Evolutionary conservation across 2,797 vertebrate species (phyloP).

Genomic region (Smutsia temminckii): DNA sequence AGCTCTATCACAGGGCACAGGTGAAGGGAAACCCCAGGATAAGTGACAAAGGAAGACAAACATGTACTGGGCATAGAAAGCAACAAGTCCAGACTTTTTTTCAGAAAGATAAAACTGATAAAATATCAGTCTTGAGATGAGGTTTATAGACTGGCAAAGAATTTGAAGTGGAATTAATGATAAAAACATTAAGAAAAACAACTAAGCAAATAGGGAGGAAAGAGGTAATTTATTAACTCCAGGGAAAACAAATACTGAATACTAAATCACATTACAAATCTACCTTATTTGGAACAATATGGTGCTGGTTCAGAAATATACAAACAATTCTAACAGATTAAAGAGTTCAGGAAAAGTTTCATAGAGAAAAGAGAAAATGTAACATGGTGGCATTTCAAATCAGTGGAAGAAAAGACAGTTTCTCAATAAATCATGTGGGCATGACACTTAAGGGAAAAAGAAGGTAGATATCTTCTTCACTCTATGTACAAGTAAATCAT

Average conservation of each 20-base stretch:
- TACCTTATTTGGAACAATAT: background rate
- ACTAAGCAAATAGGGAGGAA: background rate
- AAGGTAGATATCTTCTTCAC: background rate
- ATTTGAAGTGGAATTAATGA: background rate
- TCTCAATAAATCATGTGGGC: background rate
- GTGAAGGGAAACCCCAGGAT: background rate
- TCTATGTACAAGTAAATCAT: background rate
- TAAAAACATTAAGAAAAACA: conserved; percentile 18
- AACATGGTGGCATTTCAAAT: background rate
- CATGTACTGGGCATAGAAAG: background rate
- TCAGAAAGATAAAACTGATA: background rate
- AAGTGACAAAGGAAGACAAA: background rate
- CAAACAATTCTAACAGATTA: background rate
- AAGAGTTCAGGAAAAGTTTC: background rate
- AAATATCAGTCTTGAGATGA: background rate
- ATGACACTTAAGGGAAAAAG: background rate
- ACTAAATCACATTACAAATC: background rate
- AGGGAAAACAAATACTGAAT: background rate
- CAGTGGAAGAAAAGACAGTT: background rate
- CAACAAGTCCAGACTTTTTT: background rate
- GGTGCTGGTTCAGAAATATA: background rate
- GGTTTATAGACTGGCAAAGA: background rate
- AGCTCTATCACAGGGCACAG: background rate
- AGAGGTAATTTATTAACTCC: background rate
- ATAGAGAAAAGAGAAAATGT: background rate